Conservation (phyloP, 2,888 invertebrate species). For the Siphonodentalium dalli region DNA sequence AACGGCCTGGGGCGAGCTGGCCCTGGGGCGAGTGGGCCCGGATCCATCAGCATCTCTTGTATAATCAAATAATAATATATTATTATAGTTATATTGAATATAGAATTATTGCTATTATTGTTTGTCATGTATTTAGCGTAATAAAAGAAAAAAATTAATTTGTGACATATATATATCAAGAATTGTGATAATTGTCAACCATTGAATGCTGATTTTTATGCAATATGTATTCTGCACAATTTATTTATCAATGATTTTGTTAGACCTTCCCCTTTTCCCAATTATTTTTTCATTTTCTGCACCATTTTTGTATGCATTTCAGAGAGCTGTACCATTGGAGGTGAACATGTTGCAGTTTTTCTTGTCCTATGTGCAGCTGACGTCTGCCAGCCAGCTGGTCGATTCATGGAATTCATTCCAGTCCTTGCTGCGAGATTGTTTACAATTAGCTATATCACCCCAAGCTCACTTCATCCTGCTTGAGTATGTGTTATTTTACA, state of each 20-base stretch:
- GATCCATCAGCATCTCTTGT: no score
- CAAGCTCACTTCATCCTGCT: constrained; percentile 81
- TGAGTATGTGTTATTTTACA: constrained; percentile 67
- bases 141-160: neutral
- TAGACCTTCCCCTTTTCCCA: no score
- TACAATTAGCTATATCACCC: constrained; percentile 73
- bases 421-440: constrained; percentile 78
- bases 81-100: no score
- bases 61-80: no score
- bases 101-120: no score
- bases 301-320: constrained; percentile 30
- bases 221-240: no score
- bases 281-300: no score
- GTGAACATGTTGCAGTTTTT: constrained; percentile 84
- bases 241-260: no score
- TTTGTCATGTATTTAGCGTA: no score
- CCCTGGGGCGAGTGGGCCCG: no score
- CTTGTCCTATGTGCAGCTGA: constrained; percentile 72
- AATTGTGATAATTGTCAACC: neutral
- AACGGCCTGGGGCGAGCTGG: no score
- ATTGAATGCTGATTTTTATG: no score
- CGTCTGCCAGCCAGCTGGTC: constrained; percentile 75
- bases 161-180: neutral
- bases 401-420: constrained; percentile 82
- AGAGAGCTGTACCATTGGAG: constrained; percentile 71